Evolutionary conservation across 2,888 invertebrate genomes (phyloP), one percentile per base, ranked within the genome.

Genomic region (Rhorus exstirpatorius): DNA sequence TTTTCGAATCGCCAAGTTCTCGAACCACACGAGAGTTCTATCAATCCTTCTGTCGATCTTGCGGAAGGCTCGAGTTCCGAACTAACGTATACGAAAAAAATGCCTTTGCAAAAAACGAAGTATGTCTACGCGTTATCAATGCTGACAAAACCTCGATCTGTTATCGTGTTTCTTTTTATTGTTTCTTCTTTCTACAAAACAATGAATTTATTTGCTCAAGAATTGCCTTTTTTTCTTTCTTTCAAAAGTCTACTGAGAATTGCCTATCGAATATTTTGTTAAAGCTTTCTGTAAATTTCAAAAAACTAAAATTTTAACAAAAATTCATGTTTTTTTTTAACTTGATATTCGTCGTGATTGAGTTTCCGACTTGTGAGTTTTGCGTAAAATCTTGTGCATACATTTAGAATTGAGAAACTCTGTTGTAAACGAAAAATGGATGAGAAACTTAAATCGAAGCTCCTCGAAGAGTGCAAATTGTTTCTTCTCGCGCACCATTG

Each of bases 391-490:
- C 38, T 3, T 10, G 10, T 38, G 12, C 19, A 1, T 12, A 6
- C 19, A n/a, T n/a, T n/a, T n/a, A 24, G 35, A 35, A 35, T 51
- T 12, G 10, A 14, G 21, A 35, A 35, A 17, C 19, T 4, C 17
- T 10, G 19, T 35, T n/a, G 12, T 46, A 24, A 55, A 14, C 55
- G 14, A 41, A 55, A 14, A 14, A 55, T 41, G 31, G 41, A 55
- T 41, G 41, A 41, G 24, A 70, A 38, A 4, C 24, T 24, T 10
- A 41, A 70, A 55, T 55, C 10, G 44, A 41, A 41, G 31, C 35
- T 60, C 60, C 8, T 14, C 17, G 21, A 60, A 46, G 14, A 49
- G 21, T 31, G 60, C 49, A 49, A 72, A 72, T 60, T 46, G 71
- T 60, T n/a, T n/a, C 35, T 31, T 24, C 35, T 46, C 38, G 46